Evolutionary conservation across 2,888 invertebrate genomes (phyloP), one percentile per base, ranked within the genome.

Genomic region (Leptinotarsa rubiginosa): DNA sequence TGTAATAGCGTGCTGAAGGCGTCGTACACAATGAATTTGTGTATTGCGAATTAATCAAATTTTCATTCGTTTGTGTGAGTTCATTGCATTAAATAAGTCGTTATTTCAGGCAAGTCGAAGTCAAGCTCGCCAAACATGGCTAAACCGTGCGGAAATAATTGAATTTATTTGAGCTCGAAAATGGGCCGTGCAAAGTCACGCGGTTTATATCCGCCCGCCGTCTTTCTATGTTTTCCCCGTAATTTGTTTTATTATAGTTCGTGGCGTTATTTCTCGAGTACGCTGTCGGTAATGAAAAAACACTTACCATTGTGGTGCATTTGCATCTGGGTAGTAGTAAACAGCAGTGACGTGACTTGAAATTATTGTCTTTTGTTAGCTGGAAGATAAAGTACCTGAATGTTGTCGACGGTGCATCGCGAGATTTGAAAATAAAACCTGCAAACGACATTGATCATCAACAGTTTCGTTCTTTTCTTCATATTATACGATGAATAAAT

Each of bases 11-110:
- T 69, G 69, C 47, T 59, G 31, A 54, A 54, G 41, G 31, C 50
- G 25, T 41, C 18, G 15, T 10, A 41, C 41, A 47, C 16, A 69
- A 59, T 56, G 56, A n/a, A 56, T 69, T 59, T 59, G 69, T 56
- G 49, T 68, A 70, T 68, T 68, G 70, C 54, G 65, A 31, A 74
- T 74, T 74, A 74, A 74, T 74, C 71, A 74, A 74, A 70, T 74
- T 65, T 71, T 68, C 70, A 71, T 65, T 66, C 47, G 65, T 68
- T 68, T 49, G 68, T 74, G 67, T 64, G 71, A 65, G 64, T 64
- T 31, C 20, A 69, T 54, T 68, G 68, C 49, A 74, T 71, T 71
- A 69, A 74, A 67, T 69, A 65, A 74, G 68, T 64, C 68, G 65
- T 74, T 70, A 74, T 71, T 64, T 54, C 41, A 41, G 31, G 73